Base-by-base conservation (phyloP, 2,113 vertebrate genomes). In the Alethe castanea region DNA sequence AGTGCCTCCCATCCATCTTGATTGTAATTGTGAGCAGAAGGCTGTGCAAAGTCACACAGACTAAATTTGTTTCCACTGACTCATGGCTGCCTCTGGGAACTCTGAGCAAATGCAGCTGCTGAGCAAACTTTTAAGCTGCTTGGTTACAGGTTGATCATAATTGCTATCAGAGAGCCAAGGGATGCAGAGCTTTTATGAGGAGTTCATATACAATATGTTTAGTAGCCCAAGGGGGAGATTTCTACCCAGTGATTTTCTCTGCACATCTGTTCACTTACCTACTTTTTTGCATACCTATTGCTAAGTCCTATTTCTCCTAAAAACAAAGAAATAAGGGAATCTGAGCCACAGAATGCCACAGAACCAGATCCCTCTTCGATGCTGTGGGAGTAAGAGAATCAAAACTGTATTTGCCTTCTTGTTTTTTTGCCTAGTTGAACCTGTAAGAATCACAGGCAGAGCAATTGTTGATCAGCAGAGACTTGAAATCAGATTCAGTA, bases 121-220 rank as follows among this genome's bases (percentile, higher is more conserved):
- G 85, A 95, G 59, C 33, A 88, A 77, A 66, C 66, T 95, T 95
- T 91, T 77, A 90, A 91, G 85, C 74, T 80, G 71, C 56, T 91
- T 82, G 38, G 42, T 85, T 91, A 71, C 78, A 95, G 81, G 81
- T 86, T 95, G 92, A 64, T 93, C 60, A 67, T 96, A 82, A 90
- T 94, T 90, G n/a, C 67, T 56, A 66, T 71, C 56, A 67, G 52
- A 92, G 52, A 92, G 72, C 79, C 79, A 86, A 92, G 90, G 86
- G 80, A 94, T 71, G 71, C 40, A 78, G 56, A 74, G 48, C 60
- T 93, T 86, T 96, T 94, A 92, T 90, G 79, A 50, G 72, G 66
- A 92, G 84, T 95, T 87, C 65, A 94, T 88, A 70, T 17, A 74
- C 44, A 93, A 74, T 86, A 95, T 83, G 92, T 88, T 92, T 82